Evolutionary conservation across 2,888 invertebrate species (phyloP), one percentile per base, ranked within the genome.

Genomic region (Neoaliturus tenellus): DNA sequence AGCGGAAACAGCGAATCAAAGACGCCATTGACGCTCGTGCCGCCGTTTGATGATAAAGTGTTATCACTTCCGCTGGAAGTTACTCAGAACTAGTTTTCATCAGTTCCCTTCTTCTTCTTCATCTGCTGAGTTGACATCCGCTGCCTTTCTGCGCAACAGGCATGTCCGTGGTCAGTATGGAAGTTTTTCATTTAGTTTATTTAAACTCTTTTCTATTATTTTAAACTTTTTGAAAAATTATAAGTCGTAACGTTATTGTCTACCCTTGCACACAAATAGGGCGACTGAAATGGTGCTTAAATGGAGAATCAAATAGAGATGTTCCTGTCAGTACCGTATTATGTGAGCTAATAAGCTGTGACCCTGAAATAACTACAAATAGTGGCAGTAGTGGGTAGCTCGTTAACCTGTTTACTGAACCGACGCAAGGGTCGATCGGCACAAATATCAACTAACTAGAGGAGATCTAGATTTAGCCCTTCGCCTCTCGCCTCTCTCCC

Each of bases 1-100:
- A 14, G 62, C 62, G 62, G 62, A 62, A 62, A 17, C 31, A 28
- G 62, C 62, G 62, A 62, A 62, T 62, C 62, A 62, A 62, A 62
- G 62, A 62, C 28, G 10, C 17, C 28, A 62, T 31, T 62, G 62
- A 28, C 5, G 62, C 62, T 62, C 62, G 62, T 62, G 62, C 62
- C 62, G 62, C 62, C 62, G 62, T 62, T 62, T 62, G 62, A 28
- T 62, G 62, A 62, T 62, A 62, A 62, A 1, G 31, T 31, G 62
- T 62, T 62, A 62, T 62, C 62, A 62, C 62, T 28, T 62, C 62
- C 62, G 25, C 3, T 14, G 51, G 10, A 51, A n/a, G n/a, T 31
- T 62, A 5, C 55, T 23, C 62, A 28, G 62, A 62, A 62, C 62
- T 17, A 31, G 62, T 62, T 14, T 28, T 28, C 62, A 62, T 28